phyloP scores from a whole-genome alignment of 2,888 invertebrate species.

The Cosmia pyralina region DNA sequence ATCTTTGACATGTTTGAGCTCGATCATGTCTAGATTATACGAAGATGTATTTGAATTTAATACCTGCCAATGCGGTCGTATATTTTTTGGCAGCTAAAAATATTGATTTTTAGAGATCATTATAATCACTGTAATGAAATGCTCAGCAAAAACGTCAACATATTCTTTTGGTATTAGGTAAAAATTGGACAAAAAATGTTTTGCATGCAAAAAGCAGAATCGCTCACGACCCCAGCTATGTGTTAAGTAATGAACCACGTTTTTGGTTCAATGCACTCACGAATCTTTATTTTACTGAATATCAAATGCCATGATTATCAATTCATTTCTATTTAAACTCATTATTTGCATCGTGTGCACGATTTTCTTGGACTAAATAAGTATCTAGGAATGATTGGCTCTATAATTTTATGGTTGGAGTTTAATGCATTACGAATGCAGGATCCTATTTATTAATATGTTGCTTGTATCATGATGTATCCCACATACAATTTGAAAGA shows the following conservation, averaged over 20 bases:
- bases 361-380: constrained; percentile 69
- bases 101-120: constrained; percentile 77
- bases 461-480: constrained; percentile 56
- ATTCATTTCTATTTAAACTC: constrained; percentile 80
- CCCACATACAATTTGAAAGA: constrained; percentile 64
- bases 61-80: constrained; percentile 65
- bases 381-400: constrained; percentile 54
- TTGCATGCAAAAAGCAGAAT: constrained; percentile 81
- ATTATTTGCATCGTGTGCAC: constrained; percentile 78
- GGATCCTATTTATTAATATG: constrained; percentile 59
- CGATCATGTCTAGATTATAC: constrained; percentile 74
- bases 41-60: constrained; percentile 68
- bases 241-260: constrained; percentile 88
- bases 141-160: constrained; percentile 79
- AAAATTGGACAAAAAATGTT: constrained; percentile 79
- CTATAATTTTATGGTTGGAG: constrained; percentile 57
- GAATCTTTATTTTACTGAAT: constrained; percentile 84
- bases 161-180: constrained; percentile 80
- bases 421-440: constrained; percentile 63
- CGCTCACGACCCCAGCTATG: constrained; percentile 82
- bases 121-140: constrained; percentile 74
- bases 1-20: constrained; percentile 76
- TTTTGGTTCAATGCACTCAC: constrained; percentile 89
- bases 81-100: constrained; percentile 70
- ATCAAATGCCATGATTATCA: constrained; percentile 81